A percentile compares a stretch with the other conserved stretches of the same genome.
Evolutionary conservation across 2,113 vertebrate genomes (phyloP).

Genomic region (Struthio camelus): DNA sequence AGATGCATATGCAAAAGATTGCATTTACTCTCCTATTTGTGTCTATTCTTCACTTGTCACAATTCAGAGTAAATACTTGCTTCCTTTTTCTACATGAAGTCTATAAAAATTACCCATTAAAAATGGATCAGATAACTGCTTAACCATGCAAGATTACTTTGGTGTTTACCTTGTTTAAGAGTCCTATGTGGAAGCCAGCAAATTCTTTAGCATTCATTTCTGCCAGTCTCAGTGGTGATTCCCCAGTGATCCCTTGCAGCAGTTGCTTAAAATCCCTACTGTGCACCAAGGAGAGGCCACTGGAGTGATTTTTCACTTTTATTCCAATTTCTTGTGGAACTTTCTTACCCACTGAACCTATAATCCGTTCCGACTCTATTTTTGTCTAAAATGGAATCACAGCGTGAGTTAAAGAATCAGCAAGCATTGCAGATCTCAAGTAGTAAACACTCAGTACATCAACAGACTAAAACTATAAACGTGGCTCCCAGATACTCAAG

Average conservation of each 20-base stretch:
- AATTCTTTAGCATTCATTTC: slow-evolving; percentile 87
- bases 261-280: slow-evolving; percentile 85
- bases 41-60: background rate
- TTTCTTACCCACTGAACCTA: slow-evolving; percentile 91
- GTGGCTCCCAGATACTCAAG: slow-evolving; percentile 50
- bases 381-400: slow-evolving; percentile 82
- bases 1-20: background rate
- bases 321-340: slow-evolving; percentile 86
- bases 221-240: slow-evolving; percentile 76
- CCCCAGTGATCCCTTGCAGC: slow-evolving; percentile 83
- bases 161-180: slow-evolving; percentile 85
- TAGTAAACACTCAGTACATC: slow-evolving; percentile 55
- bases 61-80: background rate
- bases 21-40: background rate
- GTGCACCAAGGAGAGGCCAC: slow-evolving; percentile 77
- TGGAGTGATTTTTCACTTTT: slow-evolving; percentile 89
- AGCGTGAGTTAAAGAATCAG: slow-evolving; percentile 68
- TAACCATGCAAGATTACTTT: background rate
- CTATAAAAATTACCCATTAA: background rate
- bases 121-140: background rate
- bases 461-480: slow-evolving; percentile 34
- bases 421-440: slow-evolving; percentile 21
- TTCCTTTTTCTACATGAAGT: background rate
- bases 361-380: slow-evolving; percentile 88
- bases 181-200: slow-evolving; percentile 85